Base-by-base conservation (phyloP, 2,888 invertebrate species). In the Tetanocera ferruginea region DNA sequence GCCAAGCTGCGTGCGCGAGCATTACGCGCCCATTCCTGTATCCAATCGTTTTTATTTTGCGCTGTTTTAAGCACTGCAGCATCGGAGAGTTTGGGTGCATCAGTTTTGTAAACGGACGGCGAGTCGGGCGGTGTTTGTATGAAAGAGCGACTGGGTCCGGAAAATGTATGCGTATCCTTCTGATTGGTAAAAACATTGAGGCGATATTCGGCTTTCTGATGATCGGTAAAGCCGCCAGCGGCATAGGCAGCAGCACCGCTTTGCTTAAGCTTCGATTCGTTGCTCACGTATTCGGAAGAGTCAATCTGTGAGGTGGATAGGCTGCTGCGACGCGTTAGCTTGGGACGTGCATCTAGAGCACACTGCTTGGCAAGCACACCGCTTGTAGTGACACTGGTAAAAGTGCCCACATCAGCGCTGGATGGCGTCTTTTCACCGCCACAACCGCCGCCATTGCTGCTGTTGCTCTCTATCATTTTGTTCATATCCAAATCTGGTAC, bases 331-430 rank as follows among this genome's bases (percentile, higher is more conserved):
- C 93, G 90, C 28, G 85, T 86, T 55, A 89, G 77, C 80, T 88
- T 87, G 2, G 89, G 89, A 77, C 88, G 85, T 0, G 88, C 83
- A 77, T 90, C 88, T 86, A 91, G 28, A 80, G 84, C 89, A n/a
- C 88, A 89, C 81, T 92, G 91, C 5, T 92, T 92, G 81, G 92
- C 93, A 81, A 94, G 88, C 9, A 94, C 93, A 0, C 94, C 94
- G 69, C 94, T 94, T 0, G 94, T 93, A 2, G 94, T 94, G 0
- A 94, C 94, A 0, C 94, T 94, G 17, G 94, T 94, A 77, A 94
- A 93, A 80, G 91, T 93, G 11, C 94, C 94, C 1, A 87, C 85
- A 5, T 85, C 85, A 8, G 90, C 90, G 0, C 89, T 90, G 37
- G 89, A 86, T 49, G 90, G 90, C 28, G 34, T 34, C 0, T 91